Evolutionary conservation across 2,888 invertebrate genomes (phyloP).

Genomic region (Ennomos fuscantarius): DNA sequence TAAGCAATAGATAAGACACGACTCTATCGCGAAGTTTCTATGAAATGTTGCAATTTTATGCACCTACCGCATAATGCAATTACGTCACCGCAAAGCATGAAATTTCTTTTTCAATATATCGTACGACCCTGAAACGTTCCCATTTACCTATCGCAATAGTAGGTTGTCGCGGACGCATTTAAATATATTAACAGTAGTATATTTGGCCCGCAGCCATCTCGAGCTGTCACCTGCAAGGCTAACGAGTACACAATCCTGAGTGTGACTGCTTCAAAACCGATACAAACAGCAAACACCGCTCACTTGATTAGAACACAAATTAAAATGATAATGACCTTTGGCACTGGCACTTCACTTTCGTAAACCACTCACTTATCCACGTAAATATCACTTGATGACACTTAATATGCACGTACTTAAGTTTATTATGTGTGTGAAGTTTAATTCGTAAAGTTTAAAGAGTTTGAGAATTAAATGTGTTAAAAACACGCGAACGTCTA

Average conservation of each 20-base stretch:
- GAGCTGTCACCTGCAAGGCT: slow-evolving; percentile 68
- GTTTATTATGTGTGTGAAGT: slow-evolving; percentile 26
- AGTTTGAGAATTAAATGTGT: slow-evolving; percentile 37
- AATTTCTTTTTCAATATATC: slow-evolving; percentile 25
- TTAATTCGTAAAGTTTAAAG: slow-evolving; percentile 27
- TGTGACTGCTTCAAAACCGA: slow-evolving; percentile 66
- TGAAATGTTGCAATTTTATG: slow-evolving; percentile 47
- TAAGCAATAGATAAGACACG: slow-evolving; percentile 56
- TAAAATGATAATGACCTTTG: slow-evolving; percentile 67
- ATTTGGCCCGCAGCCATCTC: slow-evolving; percentile 59
- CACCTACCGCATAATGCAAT: slow-evolving; percentile 35
- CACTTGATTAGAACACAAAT: slow-evolving; percentile 68
- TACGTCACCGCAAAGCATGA: slow-evolving; percentile 15
- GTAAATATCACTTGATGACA: slow-evolving; percentile 13
- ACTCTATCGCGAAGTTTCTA: slow-evolving; percentile 40
- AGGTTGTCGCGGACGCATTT: slow-evolving; percentile 65
- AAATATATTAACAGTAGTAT: slow-evolving; percentile 68
- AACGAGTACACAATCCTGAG: slow-evolving; percentile 66
- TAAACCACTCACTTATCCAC: slow-evolving; percentile 19
- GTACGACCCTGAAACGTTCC: slow-evolving; percentile 62
- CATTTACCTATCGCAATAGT: slow-evolving; percentile 64
- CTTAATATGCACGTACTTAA: slow-evolving; percentile 24
- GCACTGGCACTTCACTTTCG: slow-evolving; percentile 61
- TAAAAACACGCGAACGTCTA: slow-evolving; percentile 62
- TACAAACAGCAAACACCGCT: slow-evolving; percentile 64